Evolutionary conservation across 2,797 vertebrate genomes (phyloP), one percentile per base, ranked within the genome.

Genomic region (Lycodopsis pacificus): DNA sequence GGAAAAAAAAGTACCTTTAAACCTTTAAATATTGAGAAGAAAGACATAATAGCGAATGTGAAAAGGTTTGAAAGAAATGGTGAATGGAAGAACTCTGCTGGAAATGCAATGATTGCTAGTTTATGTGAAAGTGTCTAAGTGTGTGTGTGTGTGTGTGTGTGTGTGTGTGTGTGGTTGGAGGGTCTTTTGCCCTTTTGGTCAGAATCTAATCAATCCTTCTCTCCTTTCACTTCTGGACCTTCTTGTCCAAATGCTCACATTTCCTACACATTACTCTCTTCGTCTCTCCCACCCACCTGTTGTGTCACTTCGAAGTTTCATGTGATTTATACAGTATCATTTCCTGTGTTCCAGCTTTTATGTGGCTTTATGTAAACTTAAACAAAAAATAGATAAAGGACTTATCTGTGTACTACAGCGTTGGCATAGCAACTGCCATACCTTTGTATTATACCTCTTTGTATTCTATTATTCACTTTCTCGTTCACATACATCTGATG

Each of bases 371-470:
- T 25, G 25, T 25, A 77, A 80, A 88, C 48, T 78, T 58, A 0
- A 27, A 81, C 27, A 13, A 54, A 85, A 13, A 81, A 4, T 61
- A 75, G 67, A 75, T 44, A 65, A 67, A 81, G 82, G 70, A 56
- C 86, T 80, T 78, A 73, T 92, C 89, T 93, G 91, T 94, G 77
- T 91, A 93, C 88, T 88, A 83, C 77, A 71, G 53, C 17, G 90
- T 94, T 92, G 92, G 91, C 93, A 94, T 94, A 84, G 94, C 88
- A 95, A 94, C 94, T 85, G 81, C 79, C 87, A 62, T 82, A 84
- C 80, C 65, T 81, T 76, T 87, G 84, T 81, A 88, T 93, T 82
- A 86, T 87, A 82, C 72, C 73, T 82, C 77, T 66, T 82, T 86
- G 44, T 85, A 40, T 88, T 91, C 68, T 85, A 89, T 92, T 91